Percentiles rank a stretch among this genome's conserved stretches.
These are phyloP conservation scores for Sebastes cheni DNA, from an alignment of 2,797 vertebrate species.

Conservation along the genomic window DNA sequence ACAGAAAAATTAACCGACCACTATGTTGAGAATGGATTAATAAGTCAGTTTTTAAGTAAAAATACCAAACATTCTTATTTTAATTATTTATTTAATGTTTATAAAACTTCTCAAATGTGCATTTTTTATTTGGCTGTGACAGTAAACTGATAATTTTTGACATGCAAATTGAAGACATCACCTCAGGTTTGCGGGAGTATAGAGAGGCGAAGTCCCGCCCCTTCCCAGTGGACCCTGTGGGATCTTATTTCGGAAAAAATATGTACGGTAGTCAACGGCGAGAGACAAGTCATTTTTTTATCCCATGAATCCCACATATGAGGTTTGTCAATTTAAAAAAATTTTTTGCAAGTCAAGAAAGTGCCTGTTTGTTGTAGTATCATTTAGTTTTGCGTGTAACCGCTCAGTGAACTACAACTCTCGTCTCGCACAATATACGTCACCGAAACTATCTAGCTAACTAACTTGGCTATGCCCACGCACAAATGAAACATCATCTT, in stretches of 20 bases:
- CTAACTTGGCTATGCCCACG: accelerated
- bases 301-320: too few species aligned
- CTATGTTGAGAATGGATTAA: not conserved
- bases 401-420: too few species aligned
- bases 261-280: too few species aligned
- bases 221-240: accelerated
- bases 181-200: not conserved
- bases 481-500: too few species aligned
- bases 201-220: too few species aligned
- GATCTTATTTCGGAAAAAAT: too few species aligned
- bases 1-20: not conserved
- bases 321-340: too few species aligned
- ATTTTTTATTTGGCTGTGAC: not conserved
- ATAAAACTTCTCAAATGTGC: not conserved
- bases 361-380: accelerated
- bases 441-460: too few species aligned
- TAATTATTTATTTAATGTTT: not conserved
- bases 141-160: not conserved
- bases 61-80: not conserved
- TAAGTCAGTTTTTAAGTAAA: not conserved
- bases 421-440: too few species aligned
- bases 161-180: not conserved
- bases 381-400: too few species aligned
- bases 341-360: too few species aligned
- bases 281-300: too few species aligned